Evolutionary conservation across 2,113 vertebrate species (phyloP).

Genomic region (Oryzias celebensis): DNA sequence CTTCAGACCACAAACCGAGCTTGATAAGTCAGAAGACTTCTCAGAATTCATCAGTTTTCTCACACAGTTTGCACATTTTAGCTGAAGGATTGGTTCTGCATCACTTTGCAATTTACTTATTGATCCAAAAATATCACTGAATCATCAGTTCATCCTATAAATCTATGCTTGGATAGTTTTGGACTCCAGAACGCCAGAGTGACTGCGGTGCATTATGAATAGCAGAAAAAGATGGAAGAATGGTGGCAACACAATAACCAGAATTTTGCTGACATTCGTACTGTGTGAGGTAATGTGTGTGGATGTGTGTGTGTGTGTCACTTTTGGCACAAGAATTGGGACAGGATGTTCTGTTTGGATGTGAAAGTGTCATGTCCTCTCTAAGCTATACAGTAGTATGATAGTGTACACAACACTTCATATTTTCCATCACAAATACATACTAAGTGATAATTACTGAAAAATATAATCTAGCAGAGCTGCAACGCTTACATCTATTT

Average conservation of each 20-base stretch:
- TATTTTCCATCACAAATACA: slow-evolving; percentile 22
- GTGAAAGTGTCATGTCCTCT: slow-evolving; percentile 38
- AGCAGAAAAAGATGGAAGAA: background rate
- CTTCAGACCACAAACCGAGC: no score
- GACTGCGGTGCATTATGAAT: slow-evolving; percentile 7
- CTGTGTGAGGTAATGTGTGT: slow-evolving; percentile 3
- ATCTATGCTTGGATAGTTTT: background rate
- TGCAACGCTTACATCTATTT: no score
- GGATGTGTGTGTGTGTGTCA: slow-evolving; percentile 22
- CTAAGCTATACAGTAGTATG: slow-evolving; percentile 16
- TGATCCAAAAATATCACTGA: slow-evolving; percentile 23
- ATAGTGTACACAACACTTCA: slow-evolving; percentile 1
- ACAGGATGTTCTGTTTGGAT: slow-evolving; percentile 59
- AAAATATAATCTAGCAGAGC: background rate
- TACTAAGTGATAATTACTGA: background rate
- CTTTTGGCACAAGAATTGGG: slow-evolving; percentile 35
- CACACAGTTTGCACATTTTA: slow-evolving; percentile 8
- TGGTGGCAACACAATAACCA: slow-evolving; percentile 3
- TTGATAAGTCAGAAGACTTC: background rate
- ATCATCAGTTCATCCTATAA: slow-evolving; percentile 14
- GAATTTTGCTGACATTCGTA: slow-evolving; percentile 22
- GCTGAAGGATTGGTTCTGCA: background rate
- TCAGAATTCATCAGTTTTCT: slow-evolving; percentile 7
- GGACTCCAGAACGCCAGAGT: background rate
- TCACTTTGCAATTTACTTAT: slow-evolving; percentile 9